Percentiles rank a stretch among this genome's conserved stretches.
Evolutionary conservation across 53 echinoderm and acorn worm genomes (phyloP).

Genomic region (Holothuria leucospilota): DNA sequence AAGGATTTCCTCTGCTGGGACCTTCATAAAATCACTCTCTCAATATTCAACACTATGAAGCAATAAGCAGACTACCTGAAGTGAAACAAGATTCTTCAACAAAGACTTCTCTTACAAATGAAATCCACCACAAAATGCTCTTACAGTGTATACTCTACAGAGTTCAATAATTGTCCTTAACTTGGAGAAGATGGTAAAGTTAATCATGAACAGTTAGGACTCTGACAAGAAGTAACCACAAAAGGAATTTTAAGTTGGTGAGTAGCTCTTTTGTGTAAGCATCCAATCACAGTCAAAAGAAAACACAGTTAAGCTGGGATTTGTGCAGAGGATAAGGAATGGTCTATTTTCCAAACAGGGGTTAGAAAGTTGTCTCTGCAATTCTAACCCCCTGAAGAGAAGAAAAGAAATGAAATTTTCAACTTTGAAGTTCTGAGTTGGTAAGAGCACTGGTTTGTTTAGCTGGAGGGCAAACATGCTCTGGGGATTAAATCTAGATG

Average conservation of each 20-base stretch:
- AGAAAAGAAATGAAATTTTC: constrained; percentile 7
- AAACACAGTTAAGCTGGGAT: constrained; percentile 5
- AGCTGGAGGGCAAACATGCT: constrained; percentile 30
- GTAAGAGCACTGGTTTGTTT: background rate
- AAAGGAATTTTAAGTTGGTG: constrained; percentile 8
- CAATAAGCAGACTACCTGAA: too few species aligned
- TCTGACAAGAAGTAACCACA: too few species aligned
- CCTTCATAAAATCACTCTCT: constrained; percentile 1
- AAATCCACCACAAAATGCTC: too few species aligned
- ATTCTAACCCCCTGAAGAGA: constrained; percentile 35
- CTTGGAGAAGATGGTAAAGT: too few species aligned
- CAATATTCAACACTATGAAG: too few species aligned
- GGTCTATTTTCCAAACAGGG: background rate
- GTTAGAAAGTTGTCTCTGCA: background rate
- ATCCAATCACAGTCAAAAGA: constrained; percentile 27
- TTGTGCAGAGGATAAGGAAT: constrained; percentile 25
- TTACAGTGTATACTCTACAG: too few species aligned
- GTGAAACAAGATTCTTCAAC: too few species aligned
- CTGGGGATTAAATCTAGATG: constrained; percentile 8
- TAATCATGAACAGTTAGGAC: too few species aligned
- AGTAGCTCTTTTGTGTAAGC: background rate
- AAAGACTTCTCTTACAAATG: too few species aligned
- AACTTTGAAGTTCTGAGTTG: background rate
- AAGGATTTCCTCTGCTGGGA: constrained; percentile 26
- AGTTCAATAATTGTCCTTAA: too few species aligned